Percentiles rank a stretch among this genome's conserved stretches.
Evolutionary conservation across 2,888 invertebrate species (phyloP).

Genomic region (Biston stratarius): DNA sequence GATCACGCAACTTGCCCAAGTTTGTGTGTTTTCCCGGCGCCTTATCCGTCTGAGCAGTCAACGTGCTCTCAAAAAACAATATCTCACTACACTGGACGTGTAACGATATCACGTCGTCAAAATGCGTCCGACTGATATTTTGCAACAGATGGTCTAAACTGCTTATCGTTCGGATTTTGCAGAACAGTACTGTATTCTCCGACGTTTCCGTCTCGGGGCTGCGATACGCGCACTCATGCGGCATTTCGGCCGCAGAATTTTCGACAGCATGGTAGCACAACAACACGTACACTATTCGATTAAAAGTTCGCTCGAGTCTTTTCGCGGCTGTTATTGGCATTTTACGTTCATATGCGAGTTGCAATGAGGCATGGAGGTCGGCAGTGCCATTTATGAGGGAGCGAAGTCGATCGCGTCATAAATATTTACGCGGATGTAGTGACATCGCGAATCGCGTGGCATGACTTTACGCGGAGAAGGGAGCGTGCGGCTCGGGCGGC

Average conservation of each 20-base stretch:
- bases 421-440: constrained; percentile 76
- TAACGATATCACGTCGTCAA: constrained; percentile 88
- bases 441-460: constrained; percentile 82
- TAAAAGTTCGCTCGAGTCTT: constrained; percentile 82
- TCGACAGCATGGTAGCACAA: constrained; percentile 79
- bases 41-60: constrained; percentile 82
- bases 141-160: constrained; percentile 89
- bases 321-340: constrained; percentile 82
- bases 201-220: constrained; percentile 85
- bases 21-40: constrained; percentile 83
- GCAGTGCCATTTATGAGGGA: constrained; percentile 80
- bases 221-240: constrained; percentile 91
- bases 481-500: constrained; percentile 71
- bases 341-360: constrained; percentile 74
- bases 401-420: constrained; percentile 79
- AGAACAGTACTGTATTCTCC: constrained; percentile 87
- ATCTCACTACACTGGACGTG: constrained; percentile 91
- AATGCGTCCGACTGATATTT: constrained; percentile 89
- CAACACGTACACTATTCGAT: constrained; percentile 83
- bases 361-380: constrained; percentile 71
- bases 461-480: constrained; percentile 60
- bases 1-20: constrained; percentile 89
- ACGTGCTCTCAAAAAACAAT: constrained; percentile 90
- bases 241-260: constrained; percentile 80
- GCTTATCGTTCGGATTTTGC: constrained; percentile 90